Percentiles rank a stretch among this genome's conserved stretches.
These are phyloP conservation scores for Drosophila borborema DNA, from an alignment of 2,888 invertebrate species.

Conservation along the genomic window DNA sequence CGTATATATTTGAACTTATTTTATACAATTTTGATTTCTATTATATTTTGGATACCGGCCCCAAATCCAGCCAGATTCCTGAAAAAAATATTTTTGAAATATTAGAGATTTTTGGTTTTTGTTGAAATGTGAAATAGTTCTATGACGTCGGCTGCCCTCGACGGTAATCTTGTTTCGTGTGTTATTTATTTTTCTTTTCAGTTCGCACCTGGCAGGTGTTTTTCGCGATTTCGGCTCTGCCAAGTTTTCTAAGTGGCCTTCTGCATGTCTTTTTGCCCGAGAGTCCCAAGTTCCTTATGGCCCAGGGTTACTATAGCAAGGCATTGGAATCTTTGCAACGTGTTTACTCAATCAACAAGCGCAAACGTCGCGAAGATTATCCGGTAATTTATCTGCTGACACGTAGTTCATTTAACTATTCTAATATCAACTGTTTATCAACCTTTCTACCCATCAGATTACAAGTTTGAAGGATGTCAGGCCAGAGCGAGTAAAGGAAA, in stretches of 20 bases:
- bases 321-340: slow-evolving; percentile 81
- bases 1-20: too few species aligned
- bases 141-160: not conserved
- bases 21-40: too few species aligned
- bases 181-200: slow-evolving; percentile 11
- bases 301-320: slow-evolving; percentile 74
- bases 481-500: slow-evolving; percentile 40
- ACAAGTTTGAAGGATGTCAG: slow-evolving; percentile 44
- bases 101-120: too few species aligned
- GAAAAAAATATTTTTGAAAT: too few species aligned
- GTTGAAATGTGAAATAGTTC: not conserved
- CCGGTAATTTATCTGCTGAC: slow-evolving; percentile 86
- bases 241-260: slow-evolving; percentile 65
- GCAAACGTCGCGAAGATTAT: slow-evolving; percentile 87
- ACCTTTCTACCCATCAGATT: slow-evolving; percentile 28
- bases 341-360: slow-evolving; percentile 89
- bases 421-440: too few species aligned
- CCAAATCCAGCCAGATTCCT: too few species aligned
- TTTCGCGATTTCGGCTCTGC: slow-evolving; percentile 61
- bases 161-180: not conserved
- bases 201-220: slow-evolving; percentile 78
- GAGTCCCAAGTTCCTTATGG: slow-evolving; percentile 83
- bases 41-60: too few species aligned
- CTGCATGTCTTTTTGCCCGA: slow-evolving; percentile 74
- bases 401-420: not conserved